phyloP scores from a whole-genome alignment of 2,888 invertebrate species.

The Zygaena filipendulae region DNA sequence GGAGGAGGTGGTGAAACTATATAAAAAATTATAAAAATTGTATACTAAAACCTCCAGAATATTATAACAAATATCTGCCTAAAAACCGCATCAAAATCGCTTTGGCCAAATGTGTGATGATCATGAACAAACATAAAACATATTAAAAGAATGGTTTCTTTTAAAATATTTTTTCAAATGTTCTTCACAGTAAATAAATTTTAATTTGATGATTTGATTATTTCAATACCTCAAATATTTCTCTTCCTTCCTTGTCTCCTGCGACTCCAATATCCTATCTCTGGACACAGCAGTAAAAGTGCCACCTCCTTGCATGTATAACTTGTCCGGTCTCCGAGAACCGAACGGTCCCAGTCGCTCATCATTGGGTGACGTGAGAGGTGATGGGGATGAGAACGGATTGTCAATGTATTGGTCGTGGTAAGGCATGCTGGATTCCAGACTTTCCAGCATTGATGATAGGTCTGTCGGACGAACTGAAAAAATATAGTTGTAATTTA shows the following conservation, averaged over 20 bases:
- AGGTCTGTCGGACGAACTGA: conserved; percentile 54
- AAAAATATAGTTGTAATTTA: conserved; percentile 20
- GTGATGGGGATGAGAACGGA: conserved; percentile 63
- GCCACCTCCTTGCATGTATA: conserved; percentile 60
- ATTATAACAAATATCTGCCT: no score
- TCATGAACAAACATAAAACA: no score
- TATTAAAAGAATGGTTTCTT: no score
- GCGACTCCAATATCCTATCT: conserved; percentile 52
- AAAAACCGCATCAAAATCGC: no score
- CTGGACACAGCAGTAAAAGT: conserved; percentile 56
- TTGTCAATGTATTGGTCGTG: conserved; percentile 62
- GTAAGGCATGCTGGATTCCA: conserved; percentile 48
- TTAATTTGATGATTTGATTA: no score
- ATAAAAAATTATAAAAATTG: no score
- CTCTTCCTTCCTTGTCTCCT: conserved; percentile 48
- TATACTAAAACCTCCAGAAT: no score
- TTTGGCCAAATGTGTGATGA: no score
- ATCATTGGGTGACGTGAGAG: conserved; percentile 59
- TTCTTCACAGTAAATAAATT: no score
- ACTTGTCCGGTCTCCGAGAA: conserved; percentile 46
- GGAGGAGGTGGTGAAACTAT: no score
- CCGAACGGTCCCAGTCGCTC: conserved; percentile 46
- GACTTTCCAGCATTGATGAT: conserved; percentile 49
- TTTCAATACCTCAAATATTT: conserved; percentile 63
- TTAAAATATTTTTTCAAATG: no score